Conservation (phyloP, 1,140 invertebrate genomes). For the Hyposmocoma kahamanoa region DNA sequence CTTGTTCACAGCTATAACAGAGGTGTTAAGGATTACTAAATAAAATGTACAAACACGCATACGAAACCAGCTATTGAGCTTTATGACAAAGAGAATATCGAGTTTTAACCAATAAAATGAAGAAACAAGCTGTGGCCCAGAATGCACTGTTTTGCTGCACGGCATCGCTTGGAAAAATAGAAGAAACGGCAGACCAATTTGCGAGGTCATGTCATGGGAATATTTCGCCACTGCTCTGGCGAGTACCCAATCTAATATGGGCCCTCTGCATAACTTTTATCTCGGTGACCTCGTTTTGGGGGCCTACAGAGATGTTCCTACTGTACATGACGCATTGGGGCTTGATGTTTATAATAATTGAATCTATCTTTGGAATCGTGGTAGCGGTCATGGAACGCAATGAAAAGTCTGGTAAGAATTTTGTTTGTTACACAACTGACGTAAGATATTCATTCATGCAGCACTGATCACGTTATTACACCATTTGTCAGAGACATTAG, state of each 20-base stretch:
- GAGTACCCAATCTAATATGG: slow-evolving; percentile 54
- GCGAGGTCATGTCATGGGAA: slow-evolving; percentile 34
- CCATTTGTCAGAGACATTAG: background rate
- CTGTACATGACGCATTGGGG: slow-evolving; percentile 69
- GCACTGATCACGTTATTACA: slow-evolving; percentile 5
- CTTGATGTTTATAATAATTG: slow-evolving; percentile 42
- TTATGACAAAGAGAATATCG: background rate
- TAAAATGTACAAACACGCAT: background rate
- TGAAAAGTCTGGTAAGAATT: slow-evolving; percentile 29
- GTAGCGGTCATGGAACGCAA: slow-evolving; percentile 31
- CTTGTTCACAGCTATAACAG: background rate
- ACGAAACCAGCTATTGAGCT: background rate
- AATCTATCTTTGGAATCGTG: slow-evolving; percentile 48
- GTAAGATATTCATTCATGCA: background rate
- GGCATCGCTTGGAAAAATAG: slow-evolving; percentile 29
- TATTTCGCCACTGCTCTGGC: slow-evolving; percentile 48
- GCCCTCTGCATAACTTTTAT: slow-evolving; percentile 29
- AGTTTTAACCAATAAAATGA: background rate
- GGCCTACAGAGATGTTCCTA: slow-evolving; percentile 44
- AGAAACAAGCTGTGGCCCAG: slow-evolving; percentile 12
- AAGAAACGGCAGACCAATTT: slow-evolving; percentile 36
- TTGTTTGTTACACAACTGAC: background rate
- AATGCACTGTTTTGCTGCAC: slow-evolving; percentile 37
- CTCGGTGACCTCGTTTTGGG: slow-evolving; percentile 49
- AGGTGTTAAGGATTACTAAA: background rate